phyloP scores from a whole-genome alignment of 2,888 invertebrate species.

The Caenorhabditis wallacei region DNA sequence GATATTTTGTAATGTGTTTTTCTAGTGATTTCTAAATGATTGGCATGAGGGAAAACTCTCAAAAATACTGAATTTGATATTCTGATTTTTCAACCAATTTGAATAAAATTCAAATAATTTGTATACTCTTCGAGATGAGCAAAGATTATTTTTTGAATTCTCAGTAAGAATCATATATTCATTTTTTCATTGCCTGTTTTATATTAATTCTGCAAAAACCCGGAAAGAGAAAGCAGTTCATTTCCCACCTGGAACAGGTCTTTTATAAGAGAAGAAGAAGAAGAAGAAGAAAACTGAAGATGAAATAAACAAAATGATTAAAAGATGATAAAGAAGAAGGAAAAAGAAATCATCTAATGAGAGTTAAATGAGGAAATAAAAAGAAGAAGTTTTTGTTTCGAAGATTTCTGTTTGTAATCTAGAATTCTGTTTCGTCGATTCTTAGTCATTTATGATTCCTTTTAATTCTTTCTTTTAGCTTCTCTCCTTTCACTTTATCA shows the following conservation, averaged over 20 bases:
- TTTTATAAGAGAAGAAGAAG: not conserved
- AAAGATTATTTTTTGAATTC: too few species aligned
- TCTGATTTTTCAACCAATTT: too few species aligned
- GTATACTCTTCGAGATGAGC: too few species aligned
- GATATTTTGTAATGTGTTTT: too few species aligned
- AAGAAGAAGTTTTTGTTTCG: slow-evolving; percentile 3
- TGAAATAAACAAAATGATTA: slow-evolving; percentile 26
- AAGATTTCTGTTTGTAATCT: not conserved
- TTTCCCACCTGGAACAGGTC: slow-evolving; percentile 37
- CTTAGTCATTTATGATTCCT: slow-evolving; percentile 13
- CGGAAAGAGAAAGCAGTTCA: slow-evolving; percentile 40
- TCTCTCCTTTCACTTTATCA: slow-evolving; percentile 38
- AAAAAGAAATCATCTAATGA: not conserved
- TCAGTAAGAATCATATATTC: not conserved
- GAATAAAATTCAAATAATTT: too few species aligned
- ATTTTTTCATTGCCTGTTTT: not conserved
- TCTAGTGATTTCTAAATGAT: too few species aligned
- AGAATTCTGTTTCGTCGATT: slow-evolving; percentile 13
- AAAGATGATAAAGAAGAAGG: not conserved
- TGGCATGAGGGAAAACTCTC: too few species aligned
- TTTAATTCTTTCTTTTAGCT: slow-evolving; percentile 18
- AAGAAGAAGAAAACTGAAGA: not conserved
- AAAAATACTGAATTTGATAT: not conserved
- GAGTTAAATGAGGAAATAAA: not conserved
- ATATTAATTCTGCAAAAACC: not conserved